phyloP scores from a whole-genome alignment of 2,888 invertebrate species.

The Teleiodes luculella region DNA sequence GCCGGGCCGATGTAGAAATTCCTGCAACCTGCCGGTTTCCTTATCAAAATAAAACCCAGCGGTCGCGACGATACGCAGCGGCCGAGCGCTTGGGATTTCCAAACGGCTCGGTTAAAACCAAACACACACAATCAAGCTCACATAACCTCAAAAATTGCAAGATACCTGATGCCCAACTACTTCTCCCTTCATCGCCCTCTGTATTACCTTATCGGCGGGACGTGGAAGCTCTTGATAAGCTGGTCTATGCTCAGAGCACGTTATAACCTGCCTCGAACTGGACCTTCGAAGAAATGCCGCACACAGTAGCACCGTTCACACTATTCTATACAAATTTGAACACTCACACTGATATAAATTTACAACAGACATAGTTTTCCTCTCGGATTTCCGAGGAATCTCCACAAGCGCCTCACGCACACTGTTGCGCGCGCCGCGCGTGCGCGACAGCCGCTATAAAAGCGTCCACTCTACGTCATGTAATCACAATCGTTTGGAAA shows the following conservation, averaged over 20 bases:
- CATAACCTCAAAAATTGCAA: slow-evolving; percentile 17
- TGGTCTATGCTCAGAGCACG: slow-evolving; percentile 39
- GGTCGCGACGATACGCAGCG: too few relatives aligned
- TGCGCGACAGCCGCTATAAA: slow-evolving; percentile 33
- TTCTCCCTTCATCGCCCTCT: not conserved
- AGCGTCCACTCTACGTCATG: slow-evolving; percentile 2
- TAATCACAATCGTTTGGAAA: slow-evolving; percentile 43
- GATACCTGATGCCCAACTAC: slow-evolving; percentile 15
- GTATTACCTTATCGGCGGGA: slow-evolving; percentile 21
- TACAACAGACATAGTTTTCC: slow-evolving; percentile 33
- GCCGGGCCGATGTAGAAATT: slow-evolving; percentile 23
- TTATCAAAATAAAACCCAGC: slow-evolving; percentile 35
- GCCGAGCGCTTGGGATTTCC: slow-evolving; percentile 39
- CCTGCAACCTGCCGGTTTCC: slow-evolving; percentile 29
- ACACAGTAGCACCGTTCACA: slow-evolving; percentile 36
- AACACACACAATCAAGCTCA: slow-evolving; percentile 27
- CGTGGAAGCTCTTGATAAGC: slow-evolving; percentile 29
- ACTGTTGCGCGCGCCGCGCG: slow-evolving; percentile 40
- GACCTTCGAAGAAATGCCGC: slow-evolving; percentile 33
- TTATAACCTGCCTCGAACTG: slow-evolving; percentile 40
- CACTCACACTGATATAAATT: slow-evolving; percentile 27
- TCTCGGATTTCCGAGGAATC: slow-evolving; percentile 60
- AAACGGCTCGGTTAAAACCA: slow-evolving; percentile 30
- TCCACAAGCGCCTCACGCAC: slow-evolving; percentile 52
- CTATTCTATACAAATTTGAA: slow-evolving; percentile 30